Conservation (phyloP, 2,888 invertebrate genomes). For the Pemphredon lugubris region DNA sequence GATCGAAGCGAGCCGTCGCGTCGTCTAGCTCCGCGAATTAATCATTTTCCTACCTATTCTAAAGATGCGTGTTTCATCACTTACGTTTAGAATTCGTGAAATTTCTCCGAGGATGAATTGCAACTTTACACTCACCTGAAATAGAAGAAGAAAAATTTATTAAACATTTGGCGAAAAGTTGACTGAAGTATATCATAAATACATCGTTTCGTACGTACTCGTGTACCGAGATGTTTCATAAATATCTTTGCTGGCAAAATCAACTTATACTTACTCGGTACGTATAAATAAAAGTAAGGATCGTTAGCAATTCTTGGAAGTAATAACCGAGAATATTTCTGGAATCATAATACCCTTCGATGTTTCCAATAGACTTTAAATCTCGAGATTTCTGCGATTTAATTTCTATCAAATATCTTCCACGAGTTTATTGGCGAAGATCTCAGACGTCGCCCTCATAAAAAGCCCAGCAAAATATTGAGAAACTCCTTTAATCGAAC, state of each 20-base stretch:
- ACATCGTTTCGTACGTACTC: neutral
- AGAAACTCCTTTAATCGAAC: neutral
- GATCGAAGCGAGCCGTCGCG: no score
- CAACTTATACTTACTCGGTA: no score
- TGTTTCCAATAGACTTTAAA: neutral
- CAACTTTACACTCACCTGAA: conserved; percentile 56
- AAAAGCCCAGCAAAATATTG: neutral
- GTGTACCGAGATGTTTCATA: no score
- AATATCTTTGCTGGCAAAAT: neutral
- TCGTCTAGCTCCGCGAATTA: no score
- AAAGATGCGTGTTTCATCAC: no score
- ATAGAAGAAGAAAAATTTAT: conserved; percentile 32
- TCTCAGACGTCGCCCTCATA: neutral
- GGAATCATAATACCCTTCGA: conserved; percentile 16
- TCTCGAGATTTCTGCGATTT: conserved; percentile 9
- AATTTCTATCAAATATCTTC: conserved; percentile 21
- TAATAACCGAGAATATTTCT: conserved; percentile 12
- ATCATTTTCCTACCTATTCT: no score
- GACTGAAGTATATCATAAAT: neutral
- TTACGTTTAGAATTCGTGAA: no score
- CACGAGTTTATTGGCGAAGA: conserved; percentile 17
- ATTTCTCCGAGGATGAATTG: no score
- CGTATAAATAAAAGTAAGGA: no score
- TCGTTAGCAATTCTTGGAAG: no score
- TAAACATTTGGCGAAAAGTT: no score